These are phyloP conservation scores for Hydrocynus forskahlii DNA, from an alignment of 2,797 vertebrate genomes.

Conservation along the genomic window DNA sequence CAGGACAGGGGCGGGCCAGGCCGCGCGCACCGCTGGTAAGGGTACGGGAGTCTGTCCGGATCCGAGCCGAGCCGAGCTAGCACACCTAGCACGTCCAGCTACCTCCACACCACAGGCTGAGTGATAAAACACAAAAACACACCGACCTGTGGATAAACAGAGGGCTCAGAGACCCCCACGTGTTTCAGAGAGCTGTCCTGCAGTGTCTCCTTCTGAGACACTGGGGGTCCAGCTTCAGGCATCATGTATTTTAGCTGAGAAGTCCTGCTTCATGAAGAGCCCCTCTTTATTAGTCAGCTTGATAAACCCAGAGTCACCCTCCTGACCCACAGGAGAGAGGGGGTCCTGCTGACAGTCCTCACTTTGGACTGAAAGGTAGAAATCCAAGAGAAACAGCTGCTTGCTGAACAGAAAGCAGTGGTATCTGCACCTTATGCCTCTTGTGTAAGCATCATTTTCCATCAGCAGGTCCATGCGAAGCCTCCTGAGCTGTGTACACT, in stretches of 20 bases:
- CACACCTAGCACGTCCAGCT: conserved; percentile 14
- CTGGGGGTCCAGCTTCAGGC: not conserved
- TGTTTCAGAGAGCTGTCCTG: not conserved
- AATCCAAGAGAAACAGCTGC: no score
- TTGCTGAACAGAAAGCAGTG: no score
- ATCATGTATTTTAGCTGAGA: no score
- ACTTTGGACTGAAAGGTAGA: no score
- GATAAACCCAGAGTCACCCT: no score
- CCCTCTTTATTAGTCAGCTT: no score
- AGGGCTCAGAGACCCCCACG: not conserved
- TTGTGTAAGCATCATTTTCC: no score
- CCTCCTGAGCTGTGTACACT: no score
- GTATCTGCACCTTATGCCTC: no score
- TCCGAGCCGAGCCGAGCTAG: conserved; percentile 46
- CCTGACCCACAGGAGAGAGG: no score
- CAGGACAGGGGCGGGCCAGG: conserved; percentile 67
- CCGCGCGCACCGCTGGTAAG: conserved; percentile 78
- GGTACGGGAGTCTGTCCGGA: not conserved
- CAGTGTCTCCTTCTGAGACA: not conserved
- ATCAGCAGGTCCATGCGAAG: no score
- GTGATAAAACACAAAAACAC: not conserved
- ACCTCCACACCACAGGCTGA: not conserved
- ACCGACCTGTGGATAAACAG: not conserved
- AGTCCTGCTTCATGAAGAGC: not conserved
- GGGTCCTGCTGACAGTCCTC: no score